A percentile compares a stretch with the other conserved stretches of the same genome.
These are phyloP conservation scores for Nephrocerus scutellatus DNA, from an alignment of 2,888 invertebrate species.

Conservation along the genomic window DNA sequence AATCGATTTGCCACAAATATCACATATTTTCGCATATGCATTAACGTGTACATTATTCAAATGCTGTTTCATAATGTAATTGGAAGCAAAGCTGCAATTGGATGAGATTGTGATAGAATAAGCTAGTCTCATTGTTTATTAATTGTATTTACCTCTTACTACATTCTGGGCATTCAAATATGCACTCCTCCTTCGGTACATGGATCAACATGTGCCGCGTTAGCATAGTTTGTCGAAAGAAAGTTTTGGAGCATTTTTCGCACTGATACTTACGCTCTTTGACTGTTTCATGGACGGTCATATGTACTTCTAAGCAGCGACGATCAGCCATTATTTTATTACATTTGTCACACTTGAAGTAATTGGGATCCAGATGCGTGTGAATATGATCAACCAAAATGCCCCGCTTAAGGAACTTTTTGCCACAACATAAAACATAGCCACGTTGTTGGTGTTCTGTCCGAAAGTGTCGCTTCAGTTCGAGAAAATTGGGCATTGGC, in stretches of 20 bases:
- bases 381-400: conserved; percentile 40
- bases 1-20: conserved; percentile 41
- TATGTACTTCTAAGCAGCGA: conserved; percentile 34
- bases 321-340: conserved; percentile 34
- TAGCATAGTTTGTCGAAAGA: conserved; percentile 32
- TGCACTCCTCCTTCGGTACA: conserved; percentile 37
- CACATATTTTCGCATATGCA: conserved; percentile 39
- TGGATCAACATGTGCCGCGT: conserved; percentile 38
- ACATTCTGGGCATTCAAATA: conserved; percentile 34
- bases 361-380: conserved; percentile 39
- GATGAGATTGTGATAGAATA: background rate
- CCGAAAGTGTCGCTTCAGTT: conserved; percentile 31
- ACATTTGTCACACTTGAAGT: conserved; percentile 39
- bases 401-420: conserved; percentile 37
- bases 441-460: conserved; percentile 35
- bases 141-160: conserved; percentile 35
- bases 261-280: conserved; percentile 37
- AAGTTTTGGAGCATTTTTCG: conserved; percentile 38
- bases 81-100: conserved; percentile 31
- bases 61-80: conserved; percentile 36
- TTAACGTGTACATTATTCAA: conserved; percentile 37
- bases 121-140: too few relatives aligned
- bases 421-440: conserved; percentile 39
- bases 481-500: conserved; percentile 30
- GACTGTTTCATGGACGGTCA: conserved; percentile 31